Base-by-base conservation (phyloP, 1,140 invertebrate genomes). In the Aricia agestis region DNA sequence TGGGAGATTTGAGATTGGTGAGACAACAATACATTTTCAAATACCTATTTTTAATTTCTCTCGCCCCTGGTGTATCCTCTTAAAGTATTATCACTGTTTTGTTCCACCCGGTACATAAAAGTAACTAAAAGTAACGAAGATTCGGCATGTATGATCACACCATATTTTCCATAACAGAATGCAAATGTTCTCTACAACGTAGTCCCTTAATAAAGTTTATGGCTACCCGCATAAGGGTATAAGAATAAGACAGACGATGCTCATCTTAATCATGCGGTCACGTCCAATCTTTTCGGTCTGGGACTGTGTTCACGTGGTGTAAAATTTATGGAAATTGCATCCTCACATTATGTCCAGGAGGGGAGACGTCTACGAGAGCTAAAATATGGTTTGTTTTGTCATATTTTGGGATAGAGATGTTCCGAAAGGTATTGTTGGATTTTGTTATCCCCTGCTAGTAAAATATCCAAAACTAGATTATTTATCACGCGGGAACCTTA, bases 291-390 rank as follows among this genome's bases (percentile, higher is more conserved):
- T 89, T 89, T 87, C 82, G 85, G 82, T 82, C 80, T 81, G 79
- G 82, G 80, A 79, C 79, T 80, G 80, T 87, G 85, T 80, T 89
- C 85, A 86, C 82, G 70, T 76, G 81, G 83, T 90, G 88, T 87
- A 83, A 90, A 90, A 90, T 90, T 90, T 89, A 90, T 90, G 88
- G 88, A 90, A 90, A 90, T 90, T 90, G 86, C 85, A 90, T 89
- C 82, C 84, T 82, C 85, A 80, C 84, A 88, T 86, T 89, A 88
- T 83, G 81, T 82, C 82, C 81, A 73, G 80, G 81, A 80, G 72
- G 80, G 83, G 82, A 79, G 78, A 79, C 80, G 67, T 58, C 18
- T 45, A 57, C 42, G 45, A 15, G 45, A 52, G 45, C 45, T 52
- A 52, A 52, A 52, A 52, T 52, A 52, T 52, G 45, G 45, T 67